Base-by-base conservation (phyloP, 2,797 vertebrate genomes). In the Enteromius argenteus region DNA sequence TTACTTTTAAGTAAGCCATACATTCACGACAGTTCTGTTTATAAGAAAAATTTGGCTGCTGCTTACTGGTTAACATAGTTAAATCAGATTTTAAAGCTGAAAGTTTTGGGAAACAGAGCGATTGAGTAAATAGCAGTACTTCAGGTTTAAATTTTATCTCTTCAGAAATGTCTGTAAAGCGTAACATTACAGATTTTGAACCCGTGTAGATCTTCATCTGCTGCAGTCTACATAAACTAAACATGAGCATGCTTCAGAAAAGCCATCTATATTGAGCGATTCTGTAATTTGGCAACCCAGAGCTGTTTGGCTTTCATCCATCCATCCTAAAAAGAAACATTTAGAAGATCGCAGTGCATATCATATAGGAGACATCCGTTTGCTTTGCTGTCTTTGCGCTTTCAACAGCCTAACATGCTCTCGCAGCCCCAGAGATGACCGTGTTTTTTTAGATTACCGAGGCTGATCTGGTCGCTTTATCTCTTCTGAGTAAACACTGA, bases 391-490 rank as follows among this genome's bases (percentile, higher is more conserved):
- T 75, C 15, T 73, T 60, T 66, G 30, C 30, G 27, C 32, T 83
- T 83, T 76, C 11, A 83, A 68, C 81, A 42, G 44, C 66, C 32
- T 51, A 77, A 46, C 80, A 35, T 78, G 66, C 39, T 60, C 32
- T 62, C 11, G 32, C 58, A 51, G 79, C 81, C 32, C 46, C 27
- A 56, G 76, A 79, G 77, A 85, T 85, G 71, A 73, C 77, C 30
- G 39, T 83, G 85, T 27, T 79, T 81, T 86, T 86, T 86, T 75
- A 85, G 84, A 86, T 88, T 88, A 88, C 82, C 39, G 51, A 56
- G 27, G 73, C 83, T 85, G 89, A 87, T 87, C 86, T 83, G 77
- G 66, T 85, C 21, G 72, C 72, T 83, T 87, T 75, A 85, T 87
- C 86, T 80, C 73, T 53, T 58, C 85, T 85, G 75, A 83, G 85